A percentile compares a stretch with the other conserved stretches of the same genome.
These are phyloP conservation scores for Cinara cedri DNA, from an alignment of 2,888 invertebrate genomes.

Conservation along the genomic window DNA sequence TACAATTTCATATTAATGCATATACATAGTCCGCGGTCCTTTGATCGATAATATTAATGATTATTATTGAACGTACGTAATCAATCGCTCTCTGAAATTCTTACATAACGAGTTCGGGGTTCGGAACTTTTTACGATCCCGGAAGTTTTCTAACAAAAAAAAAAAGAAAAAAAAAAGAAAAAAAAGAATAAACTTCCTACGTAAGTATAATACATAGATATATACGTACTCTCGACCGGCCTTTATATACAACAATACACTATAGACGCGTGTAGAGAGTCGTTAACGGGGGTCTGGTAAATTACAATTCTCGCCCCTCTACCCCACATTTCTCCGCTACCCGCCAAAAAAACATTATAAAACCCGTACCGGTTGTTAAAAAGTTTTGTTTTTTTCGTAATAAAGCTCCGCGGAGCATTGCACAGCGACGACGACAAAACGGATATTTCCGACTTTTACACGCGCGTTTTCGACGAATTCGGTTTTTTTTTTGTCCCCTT, in stretches of 20 bases:
- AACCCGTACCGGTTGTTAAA: conserved; percentile 13
- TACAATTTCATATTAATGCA: no score
- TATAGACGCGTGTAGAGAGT: no score
- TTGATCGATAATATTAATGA: conserved; percentile 24
- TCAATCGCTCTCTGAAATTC: conserved; percentile 11
- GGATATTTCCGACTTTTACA: conserved; percentile 11
- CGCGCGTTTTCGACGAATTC: no score
- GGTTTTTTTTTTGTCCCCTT: no score
- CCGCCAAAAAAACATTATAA: neutral
- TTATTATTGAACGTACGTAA: neutral
- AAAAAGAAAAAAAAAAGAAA: neutral
- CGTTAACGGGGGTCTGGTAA: conserved; percentile 27
- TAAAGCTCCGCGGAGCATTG: neutral
- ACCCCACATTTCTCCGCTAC: neutral
- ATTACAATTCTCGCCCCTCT: neutral
- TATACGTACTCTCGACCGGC: neutral
- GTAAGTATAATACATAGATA: no score
- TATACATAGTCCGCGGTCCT: neutral
- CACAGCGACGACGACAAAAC: neutral
- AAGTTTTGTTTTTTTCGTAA: conserved; percentile 6
- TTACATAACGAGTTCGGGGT: neutral
- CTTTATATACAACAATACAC: neutral
- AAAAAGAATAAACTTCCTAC: neutral
- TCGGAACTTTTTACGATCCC: conserved; percentile 1
- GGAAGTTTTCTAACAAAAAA: conserved; percentile 10